Evolutionary conservation across 2,888 invertebrate species (phyloP), one percentile per base, ranked within the genome.

Genomic region (Zootermopsis nevadensis): DNA sequence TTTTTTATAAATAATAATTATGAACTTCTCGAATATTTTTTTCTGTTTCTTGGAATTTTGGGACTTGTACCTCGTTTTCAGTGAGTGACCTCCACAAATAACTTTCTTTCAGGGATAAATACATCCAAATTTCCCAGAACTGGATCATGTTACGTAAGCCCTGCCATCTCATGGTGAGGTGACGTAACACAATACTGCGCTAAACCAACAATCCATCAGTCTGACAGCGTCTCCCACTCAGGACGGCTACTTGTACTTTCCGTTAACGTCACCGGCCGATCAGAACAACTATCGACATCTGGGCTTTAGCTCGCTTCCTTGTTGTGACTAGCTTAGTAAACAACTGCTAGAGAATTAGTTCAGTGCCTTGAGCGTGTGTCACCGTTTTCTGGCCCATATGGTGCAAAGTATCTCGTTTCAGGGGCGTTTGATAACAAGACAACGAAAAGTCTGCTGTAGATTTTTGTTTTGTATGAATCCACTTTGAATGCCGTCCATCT

Each of bases 161-260:
- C 48, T 48, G 48, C 66, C 69, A 69, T 19, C 69, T 69, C 30
- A 30, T 22, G 33, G 66, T n/a, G 66, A 66, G 27, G n/a, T 27
- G 3, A 3, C 24, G 69, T 69, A 69, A 69, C 69, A 69, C 22
- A 69, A 69, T 69, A 69, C 27, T 12, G 33, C 33, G 33, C 27
- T 69, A 69, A 69, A 31, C 69, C 30, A 33, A 33, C 69, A 33
- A 69, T 69, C 33, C 27, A 69, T 69, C 69, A 69, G 15, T 22
- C 69, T 69, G 69, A 69, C 69, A 69, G 69, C 31, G 33, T 33
- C 69, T 33, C 19, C 69, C 69, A 33, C 69, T 69, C 33, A 30
- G 69, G 24, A 69, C 33, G 12, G 33, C 22, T 33, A 33, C 69
- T 69, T 69, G 27, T 69, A 33, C 69, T 69, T 69, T 33, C 12